Evolutionary conservation across 2,113 vertebrate genomes (phyloP).

Genomic region (Vireo altiloquus): DNA sequence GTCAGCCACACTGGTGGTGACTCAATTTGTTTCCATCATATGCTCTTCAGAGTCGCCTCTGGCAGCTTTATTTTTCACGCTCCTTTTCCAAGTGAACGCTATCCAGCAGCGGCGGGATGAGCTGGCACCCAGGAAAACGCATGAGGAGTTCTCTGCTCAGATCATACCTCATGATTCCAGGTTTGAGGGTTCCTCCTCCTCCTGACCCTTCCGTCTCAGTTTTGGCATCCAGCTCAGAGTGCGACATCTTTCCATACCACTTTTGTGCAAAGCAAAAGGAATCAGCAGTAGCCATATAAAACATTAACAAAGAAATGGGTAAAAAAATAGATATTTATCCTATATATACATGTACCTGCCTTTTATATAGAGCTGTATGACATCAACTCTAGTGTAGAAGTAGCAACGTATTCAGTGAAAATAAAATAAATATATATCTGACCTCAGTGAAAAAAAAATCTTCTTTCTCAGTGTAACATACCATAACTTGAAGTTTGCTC

Average conservation of each 20-base stretch:
- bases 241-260: background rate
- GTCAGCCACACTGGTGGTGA: conserved; percentile 32
- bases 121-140: background rate
- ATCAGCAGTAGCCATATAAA: background rate
- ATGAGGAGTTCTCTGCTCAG: accelerated
- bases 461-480: conserved; percentile 49
- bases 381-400: background rate
- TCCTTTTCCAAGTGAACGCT: background rate
- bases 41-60: conserved; percentile 18
- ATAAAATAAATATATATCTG: conserved; percentile 42
- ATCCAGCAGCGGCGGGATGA: background rate
- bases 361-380: background rate
- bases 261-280: background rate
- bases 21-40: conserved; percentile 51
- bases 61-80: conserved; percentile 14
- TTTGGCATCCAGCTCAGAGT: background rate
- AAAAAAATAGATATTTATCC: background rate
- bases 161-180: background rate
- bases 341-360: background rate
- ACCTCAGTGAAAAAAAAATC: conserved; percentile 31
- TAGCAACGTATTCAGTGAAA: conserved; percentile 52
- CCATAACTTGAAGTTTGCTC: conserved; percentile 73
- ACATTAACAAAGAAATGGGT: background rate
- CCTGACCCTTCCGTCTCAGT: background rate
- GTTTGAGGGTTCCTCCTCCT: background rate